A percentile compares a stretch with the other conserved stretches of the same genome.
Conservation (phyloP, 1,140 invertebrate species). For the Oncopodura yosiiana region DNA sequence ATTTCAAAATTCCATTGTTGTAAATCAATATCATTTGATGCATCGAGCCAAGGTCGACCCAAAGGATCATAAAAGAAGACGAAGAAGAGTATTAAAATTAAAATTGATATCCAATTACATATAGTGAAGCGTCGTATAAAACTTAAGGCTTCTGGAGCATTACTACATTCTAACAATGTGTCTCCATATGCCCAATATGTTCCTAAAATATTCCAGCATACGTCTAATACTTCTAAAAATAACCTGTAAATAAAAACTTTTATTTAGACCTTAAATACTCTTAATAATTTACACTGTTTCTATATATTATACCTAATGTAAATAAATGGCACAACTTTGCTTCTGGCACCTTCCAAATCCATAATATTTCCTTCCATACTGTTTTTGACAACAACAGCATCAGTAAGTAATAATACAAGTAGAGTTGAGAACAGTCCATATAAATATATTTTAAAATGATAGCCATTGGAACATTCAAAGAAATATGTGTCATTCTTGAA, state of each 20-base stretch:
- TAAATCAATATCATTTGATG: slow-evolving; percentile 41
- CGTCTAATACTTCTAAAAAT: slow-evolving; percentile 60
- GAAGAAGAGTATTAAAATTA: slow-evolving; percentile 61
- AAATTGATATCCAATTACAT: slow-evolving; percentile 64
- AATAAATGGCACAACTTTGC: slow-evolving; percentile 39
- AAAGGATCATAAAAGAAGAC: slow-evolving; percentile 61
- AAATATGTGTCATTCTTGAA: slow-evolving; percentile 20
- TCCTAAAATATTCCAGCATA: slow-evolving; percentile 64
- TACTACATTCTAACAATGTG: slow-evolving; percentile 7
- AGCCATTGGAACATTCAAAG: slow-evolving; percentile 27
- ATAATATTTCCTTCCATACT: slow-evolving; percentile 42
- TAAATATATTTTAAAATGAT: slow-evolving; percentile 32
- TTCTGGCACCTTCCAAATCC: slow-evolving; percentile 37
- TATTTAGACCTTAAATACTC: not conserved
- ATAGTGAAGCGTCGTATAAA: slow-evolving; percentile 49
- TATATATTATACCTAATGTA: slow-evolving; percentile 38
- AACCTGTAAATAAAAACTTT: slow-evolving; percentile 45
- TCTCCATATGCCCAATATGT: slow-evolving; percentile 63
- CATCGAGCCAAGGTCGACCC: slow-evolving; percentile 53
- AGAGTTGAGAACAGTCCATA: slow-evolving; percentile 36
- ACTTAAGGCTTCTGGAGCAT: slow-evolving; percentile 15
- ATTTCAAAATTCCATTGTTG: not conserved
- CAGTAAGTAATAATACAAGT: slow-evolving; percentile 37
- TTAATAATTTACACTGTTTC: not conserved
- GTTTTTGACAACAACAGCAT: slow-evolving; percentile 36